phyloP scores from a whole-genome alignment of 2,113 vertebrate genomes.

The Cacatua alba region DNA sequence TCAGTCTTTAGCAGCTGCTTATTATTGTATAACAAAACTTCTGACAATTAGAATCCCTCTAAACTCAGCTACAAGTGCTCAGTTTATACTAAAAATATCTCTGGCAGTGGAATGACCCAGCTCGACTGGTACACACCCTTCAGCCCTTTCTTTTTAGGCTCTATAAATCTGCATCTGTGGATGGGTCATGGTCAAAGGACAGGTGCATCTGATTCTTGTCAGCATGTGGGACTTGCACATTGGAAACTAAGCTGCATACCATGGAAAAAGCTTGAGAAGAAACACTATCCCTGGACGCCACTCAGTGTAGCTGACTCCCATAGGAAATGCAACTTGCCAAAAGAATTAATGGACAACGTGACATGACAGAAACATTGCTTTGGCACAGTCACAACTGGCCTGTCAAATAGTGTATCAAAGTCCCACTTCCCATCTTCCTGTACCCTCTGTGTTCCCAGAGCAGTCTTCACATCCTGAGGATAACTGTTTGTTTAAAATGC shows the following conservation, averaged over 20 bases:
- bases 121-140: background rate
- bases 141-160: background rate
- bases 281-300: background rate
- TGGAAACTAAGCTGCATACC: background rate
- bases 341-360: background rate
- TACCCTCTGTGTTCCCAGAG: background rate
- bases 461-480: background rate
- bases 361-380: background rate
- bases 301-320: background rate
- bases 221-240: background rate
- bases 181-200: background rate
- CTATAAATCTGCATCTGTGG: background rate
- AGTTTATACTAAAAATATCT: constrained; percentile 26
- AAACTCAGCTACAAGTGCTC: constrained; percentile 14
- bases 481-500: background rate
- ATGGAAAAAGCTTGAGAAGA: constrained; percentile 1
- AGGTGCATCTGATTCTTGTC: constrained; percentile 32
- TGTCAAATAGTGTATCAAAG: background rate
- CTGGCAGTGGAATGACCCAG: background rate
- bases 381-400: background rate
- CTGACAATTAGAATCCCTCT: constrained; percentile 30
- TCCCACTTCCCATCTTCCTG: background rate
- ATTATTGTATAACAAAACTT: constrained; percentile 36
- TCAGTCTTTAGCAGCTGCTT: constrained; percentile 25
- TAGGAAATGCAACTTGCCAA: constrained; percentile 31